Evolutionary conservation across 2,797 vertebrate species (phyloP).

Genomic region (Melanotaenia parkinsoni): DNA sequence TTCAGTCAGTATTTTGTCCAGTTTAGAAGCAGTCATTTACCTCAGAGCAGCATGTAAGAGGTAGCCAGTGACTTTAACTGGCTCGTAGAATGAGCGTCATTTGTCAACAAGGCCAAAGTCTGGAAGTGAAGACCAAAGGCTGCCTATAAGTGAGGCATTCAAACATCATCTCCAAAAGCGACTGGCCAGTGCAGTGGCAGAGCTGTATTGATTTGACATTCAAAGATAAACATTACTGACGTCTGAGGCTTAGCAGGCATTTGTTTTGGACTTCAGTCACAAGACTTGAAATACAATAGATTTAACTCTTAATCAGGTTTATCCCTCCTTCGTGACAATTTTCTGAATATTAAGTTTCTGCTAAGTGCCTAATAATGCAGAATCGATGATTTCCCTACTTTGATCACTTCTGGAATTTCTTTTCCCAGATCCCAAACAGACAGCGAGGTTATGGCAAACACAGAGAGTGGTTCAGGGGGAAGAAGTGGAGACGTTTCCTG

Average conservation of each 20-base stretch:
- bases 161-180: slow-evolving; percentile 37
- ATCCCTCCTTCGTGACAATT: slow-evolving; percentile 63
- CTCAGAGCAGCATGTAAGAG: not conserved
- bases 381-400: slow-evolving; percentile 33
- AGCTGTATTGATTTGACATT: slow-evolving; percentile 62
- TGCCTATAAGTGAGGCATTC: slow-evolving; percentile 21
- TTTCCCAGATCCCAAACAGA: slow-evolving; percentile 92
- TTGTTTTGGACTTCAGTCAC: slow-evolving; percentile 61
- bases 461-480: slow-evolving; percentile 83
- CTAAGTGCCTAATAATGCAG: slow-evolving; percentile 57
- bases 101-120: slow-evolving; percentile 65
- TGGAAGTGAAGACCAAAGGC: slow-evolving; percentile 51
- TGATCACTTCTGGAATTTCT: slow-evolving; percentile 41
- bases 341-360: slow-evolving; percentile 48
- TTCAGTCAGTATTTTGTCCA: not conserved
- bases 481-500: slow-evolving; percentile 85
- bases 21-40: not conserved
- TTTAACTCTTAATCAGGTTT: slow-evolving; percentile 69
- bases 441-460: slow-evolving; percentile 84
- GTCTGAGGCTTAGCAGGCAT: slow-evolving; percentile 52
- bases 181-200: slow-evolving; percentile 15
- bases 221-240: slow-evolving; percentile 51
- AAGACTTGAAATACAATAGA: slow-evolving; percentile 63
- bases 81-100: slow-evolving; percentile 14
- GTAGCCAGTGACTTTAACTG: slow-evolving; percentile 14